These are phyloP conservation scores for Rhizomys pruinosus DNA, from an alignment of 2,113 vertebrate genomes.

Conservation along the genomic window DNA sequence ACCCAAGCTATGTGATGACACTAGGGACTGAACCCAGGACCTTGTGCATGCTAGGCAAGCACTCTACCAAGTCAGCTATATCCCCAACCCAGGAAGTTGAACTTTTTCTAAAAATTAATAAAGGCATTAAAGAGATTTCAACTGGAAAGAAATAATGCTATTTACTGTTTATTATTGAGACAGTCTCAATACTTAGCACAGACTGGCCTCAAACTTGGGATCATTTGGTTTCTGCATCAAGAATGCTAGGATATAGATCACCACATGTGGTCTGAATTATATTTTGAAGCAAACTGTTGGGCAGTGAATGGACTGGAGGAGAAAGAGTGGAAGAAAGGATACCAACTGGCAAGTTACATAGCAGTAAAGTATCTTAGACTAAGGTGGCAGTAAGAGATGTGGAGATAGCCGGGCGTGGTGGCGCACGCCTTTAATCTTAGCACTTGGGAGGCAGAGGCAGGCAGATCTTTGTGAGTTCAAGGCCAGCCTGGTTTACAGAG, in stretches of 20 bases:
- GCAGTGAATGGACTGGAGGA: background rate
- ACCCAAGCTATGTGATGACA: background rate
- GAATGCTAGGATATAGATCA: background rate
- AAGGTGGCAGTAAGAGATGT: background rate
- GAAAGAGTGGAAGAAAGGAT: background rate
- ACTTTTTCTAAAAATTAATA: background rate
- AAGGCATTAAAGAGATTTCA: conserved; percentile 21
- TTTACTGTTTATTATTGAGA: background rate
- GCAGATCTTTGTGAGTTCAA: too few relatives aligned
- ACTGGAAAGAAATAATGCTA: background rate
- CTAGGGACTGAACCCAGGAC: too few relatives aligned
- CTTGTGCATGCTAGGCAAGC: background rate
- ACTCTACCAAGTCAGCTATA: background rate
- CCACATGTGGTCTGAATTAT: background rate
- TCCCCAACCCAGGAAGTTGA: background rate
- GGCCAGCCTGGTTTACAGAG: too few relatives aligned
- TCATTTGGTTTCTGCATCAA: background rate
- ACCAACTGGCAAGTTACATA: background rate
- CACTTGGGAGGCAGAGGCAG: too few relatives aligned
- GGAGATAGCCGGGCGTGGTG: too few relatives aligned
- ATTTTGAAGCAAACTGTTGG: conserved; percentile 22
- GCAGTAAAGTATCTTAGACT: background rate
- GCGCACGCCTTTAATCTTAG: too few relatives aligned
- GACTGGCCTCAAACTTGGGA: background rate
- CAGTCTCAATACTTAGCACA: background rate